Percentiles rank a stretch among this genome's conserved stretches.
These are phyloP conservation scores for Lepus americanus DNA, from an alignment of 2,113 vertebrate genomes.

Conservation along the genomic window DNA sequence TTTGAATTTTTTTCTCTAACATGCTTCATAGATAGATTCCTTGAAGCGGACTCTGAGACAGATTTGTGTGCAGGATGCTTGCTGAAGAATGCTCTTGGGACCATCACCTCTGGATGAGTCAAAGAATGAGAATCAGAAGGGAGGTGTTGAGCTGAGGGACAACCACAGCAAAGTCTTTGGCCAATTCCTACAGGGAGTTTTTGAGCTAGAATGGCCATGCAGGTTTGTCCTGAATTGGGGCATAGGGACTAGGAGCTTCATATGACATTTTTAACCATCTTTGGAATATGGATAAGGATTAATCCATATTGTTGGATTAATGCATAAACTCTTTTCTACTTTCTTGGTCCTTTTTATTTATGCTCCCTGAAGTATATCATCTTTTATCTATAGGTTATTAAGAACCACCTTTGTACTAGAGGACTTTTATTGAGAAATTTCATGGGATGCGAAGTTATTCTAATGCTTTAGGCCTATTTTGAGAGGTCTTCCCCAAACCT, in stretches of 20 bases:
- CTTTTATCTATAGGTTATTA: neutral
- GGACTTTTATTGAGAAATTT: neutral
- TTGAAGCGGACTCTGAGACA: no score
- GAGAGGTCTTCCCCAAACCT: neutral
- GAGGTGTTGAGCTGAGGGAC: neutral
- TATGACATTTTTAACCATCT: neutral
- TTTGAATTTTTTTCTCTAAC: neutral
- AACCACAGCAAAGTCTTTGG: neutral
- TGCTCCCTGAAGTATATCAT: neutral
- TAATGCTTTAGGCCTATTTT: neutral
- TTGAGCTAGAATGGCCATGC: neutral
- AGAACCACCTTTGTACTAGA: neutral
- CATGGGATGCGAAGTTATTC: neutral
- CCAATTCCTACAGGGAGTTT: neutral
- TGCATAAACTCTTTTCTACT: neutral
- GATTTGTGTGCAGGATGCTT: no score
- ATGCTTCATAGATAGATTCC: neutral
- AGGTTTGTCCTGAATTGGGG: neutral
- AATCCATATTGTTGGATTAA: neutral
- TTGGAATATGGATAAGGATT: neutral
- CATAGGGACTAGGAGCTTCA: neutral
- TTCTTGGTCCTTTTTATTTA: neutral
- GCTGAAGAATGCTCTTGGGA: neutral
- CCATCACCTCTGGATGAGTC: neutral
- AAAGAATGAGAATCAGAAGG: neutral